These are phyloP conservation scores for Ormyrus pomaceus DNA, from an alignment of 2,888 invertebrate species.

Conservation along the genomic window DNA sequence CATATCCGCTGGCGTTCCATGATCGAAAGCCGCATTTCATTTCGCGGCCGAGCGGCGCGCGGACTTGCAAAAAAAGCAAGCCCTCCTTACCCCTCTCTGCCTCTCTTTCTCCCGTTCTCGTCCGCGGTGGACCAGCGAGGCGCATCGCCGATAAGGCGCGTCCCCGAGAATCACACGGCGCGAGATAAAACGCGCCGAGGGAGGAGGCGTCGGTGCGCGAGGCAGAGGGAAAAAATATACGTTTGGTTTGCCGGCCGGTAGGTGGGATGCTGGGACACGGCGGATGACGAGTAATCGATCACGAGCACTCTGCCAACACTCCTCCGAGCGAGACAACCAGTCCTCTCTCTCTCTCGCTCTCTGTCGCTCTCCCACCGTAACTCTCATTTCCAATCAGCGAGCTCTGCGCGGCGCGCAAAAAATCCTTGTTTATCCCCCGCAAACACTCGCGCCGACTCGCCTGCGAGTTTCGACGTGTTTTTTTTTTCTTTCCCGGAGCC, in stretches of 20 bases:
- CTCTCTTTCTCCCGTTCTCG: too few relatives aligned
- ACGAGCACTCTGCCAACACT: slow-evolving; percentile 72
- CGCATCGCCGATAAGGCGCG: slow-evolving; percentile 7
- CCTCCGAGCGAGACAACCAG: slow-evolving; percentile 46
- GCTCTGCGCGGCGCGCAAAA: slow-evolving; percentile 32
- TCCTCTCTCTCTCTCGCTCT: not conserved
- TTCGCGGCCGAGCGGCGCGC: slow-evolving; percentile 16
- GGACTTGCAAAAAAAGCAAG: not conserved
- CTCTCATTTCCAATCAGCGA: slow-evolving; percentile 57
- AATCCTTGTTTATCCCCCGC: slow-evolving; percentile 51
- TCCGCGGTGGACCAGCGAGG: not conserved
- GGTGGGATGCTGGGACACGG: slow-evolving; percentile 66
- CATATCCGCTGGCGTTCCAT: not conserved
- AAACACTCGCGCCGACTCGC: slow-evolving; percentile 29
- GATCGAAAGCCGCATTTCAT: slow-evolving; percentile 36
- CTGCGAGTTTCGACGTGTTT: slow-evolving; percentile 26
- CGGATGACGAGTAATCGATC: slow-evolving; percentile 75
- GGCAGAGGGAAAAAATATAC: slow-evolving; percentile 61
- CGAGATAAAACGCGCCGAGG: too few relatives aligned
- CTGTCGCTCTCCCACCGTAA: slow-evolving; percentile 22
- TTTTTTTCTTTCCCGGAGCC: not conserved
- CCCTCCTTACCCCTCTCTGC: too few relatives aligned
- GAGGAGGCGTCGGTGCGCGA: slow-evolving; percentile 18
- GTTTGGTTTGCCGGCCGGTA: slow-evolving; percentile 66
- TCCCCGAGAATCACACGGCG: too few relatives aligned